These are phyloP conservation scores for Drosophila busckii DNA, from an alignment of 1,140 invertebrate species.

Conservation along the genomic window DNA sequence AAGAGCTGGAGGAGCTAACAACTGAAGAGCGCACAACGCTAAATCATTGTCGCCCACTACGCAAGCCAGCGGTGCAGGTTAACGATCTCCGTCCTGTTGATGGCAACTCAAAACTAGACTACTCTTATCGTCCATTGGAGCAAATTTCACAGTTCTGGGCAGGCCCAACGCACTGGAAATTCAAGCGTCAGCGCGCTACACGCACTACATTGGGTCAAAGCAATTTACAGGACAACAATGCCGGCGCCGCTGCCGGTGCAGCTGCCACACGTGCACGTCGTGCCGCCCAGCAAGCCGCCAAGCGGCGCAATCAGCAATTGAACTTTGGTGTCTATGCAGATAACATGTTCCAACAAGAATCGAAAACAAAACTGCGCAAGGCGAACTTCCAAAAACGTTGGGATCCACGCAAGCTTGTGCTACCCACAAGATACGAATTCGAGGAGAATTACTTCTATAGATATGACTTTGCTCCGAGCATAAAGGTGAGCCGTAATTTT, in stretches of 20 bases:
- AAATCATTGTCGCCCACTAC: conserved; percentile 57
- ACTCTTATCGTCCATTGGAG: conserved; percentile 76
- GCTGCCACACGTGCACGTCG: not conserved
- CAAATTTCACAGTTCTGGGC: conserved; percentile 78
- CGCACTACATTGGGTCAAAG: conserved; percentile 31
- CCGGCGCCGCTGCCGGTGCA: conserved; percentile 3
- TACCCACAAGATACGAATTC: conserved; percentile 65
- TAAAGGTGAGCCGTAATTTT: conserved; percentile 34
- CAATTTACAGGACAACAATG: conserved; percentile 13
- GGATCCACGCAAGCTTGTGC: conserved; percentile 66
- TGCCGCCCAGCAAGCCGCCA: conserved; percentile 17
- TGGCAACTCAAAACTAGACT: conserved; percentile 63
- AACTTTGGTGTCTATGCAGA: conserved; percentile 49
- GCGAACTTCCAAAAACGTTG: conserved; percentile 73
- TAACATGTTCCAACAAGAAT: conserved; percentile 49
- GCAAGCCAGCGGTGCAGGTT: conserved; percentile 55
- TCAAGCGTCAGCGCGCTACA: conserved; percentile 48
- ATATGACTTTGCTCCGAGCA: conserved; percentile 56
- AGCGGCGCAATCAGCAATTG: conserved; percentile 38
- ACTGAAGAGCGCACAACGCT: conserved; percentile 61
- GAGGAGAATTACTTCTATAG: conserved; percentile 48
- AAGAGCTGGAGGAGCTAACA: conserved; percentile 65
- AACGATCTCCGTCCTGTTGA: conserved; percentile 73
- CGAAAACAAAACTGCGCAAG: conserved; percentile 53
- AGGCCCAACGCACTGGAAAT: conserved; percentile 78